Base-by-base conservation (phyloP, 92 coral and sea anemone genomes). In the Porites lobata region DNA sequence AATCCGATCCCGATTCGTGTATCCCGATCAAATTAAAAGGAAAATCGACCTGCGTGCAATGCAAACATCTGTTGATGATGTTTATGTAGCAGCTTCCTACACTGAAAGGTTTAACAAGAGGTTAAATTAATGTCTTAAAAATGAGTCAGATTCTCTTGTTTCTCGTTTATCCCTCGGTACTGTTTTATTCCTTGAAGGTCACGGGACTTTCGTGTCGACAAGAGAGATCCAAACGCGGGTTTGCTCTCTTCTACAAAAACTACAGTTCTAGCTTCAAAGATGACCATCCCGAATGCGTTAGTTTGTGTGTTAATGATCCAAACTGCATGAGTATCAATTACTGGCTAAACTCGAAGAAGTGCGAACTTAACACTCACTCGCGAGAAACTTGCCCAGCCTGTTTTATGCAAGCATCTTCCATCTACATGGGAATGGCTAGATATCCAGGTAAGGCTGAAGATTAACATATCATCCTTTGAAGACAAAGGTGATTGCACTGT, bases 281-380 rank as follows among this genome's bases (percentile, higher is more conserved):
- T 4, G 3, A 0, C 56, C 32, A 43, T 51, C 32, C 77, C 50
- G 77, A 43, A 20, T 72, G 77, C 77, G 43, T 72, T 11, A 8
- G 17, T 72, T 38, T 72, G 58, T 72, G 77, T n/a, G 7, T 72
- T 14, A 57, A 72, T 9, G 77, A 72, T 14, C 24, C 19, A 2
- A 18, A 21, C 3, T 72, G 77, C 11, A 43, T 72, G 77, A 72
- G 77, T 24, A 13, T 72, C 5, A 72, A 43, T 15, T 72, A 43
- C 57, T 43, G 77, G 77, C 15, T 13, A 62, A 26, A 65, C 4
- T 26, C 59, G 12, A 73, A 73, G 18, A 52, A 38, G 13, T 88
- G 92, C 66, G 92, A 89, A 50, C 58, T 89, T 53, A 89, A 65
- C 89, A 69, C 78, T 75, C 52, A 77, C 47, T 66, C 92, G 53